Base-by-base conservation (phyloP, 2,888 invertebrate species). In the Drosophila pseudotakahashii region DNA sequence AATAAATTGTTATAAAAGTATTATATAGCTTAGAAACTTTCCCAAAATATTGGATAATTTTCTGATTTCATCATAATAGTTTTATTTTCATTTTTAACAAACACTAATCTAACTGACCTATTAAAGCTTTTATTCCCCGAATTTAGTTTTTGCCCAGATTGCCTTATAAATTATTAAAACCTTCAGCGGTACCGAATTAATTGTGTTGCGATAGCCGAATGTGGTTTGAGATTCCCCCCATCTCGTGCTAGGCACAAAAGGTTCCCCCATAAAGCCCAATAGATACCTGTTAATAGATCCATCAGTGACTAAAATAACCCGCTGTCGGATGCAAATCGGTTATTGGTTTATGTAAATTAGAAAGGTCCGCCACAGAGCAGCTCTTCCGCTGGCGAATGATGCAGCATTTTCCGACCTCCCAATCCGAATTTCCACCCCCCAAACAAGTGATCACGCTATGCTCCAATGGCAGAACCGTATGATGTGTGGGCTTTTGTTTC, bases 371-470 rank as follows among this genome's bases (percentile, higher is more conserved):
- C 41, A 10, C 7, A 30, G 19, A 14, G 36, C 14, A 32, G 11
- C 13, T 69, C 45, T 34, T 45, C 53, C 62, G 58, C 39, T n/a
- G 54, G 5, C 30, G 48, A 44, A 64, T 80, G 81, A 81, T 72
- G 52, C 13, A 10, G 81, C 79, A 60, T 23, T 61, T 84, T 55
- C 19, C 48, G 9, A 42, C 11, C 11, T 32, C 36, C 14, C 11
- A 19, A 19, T 13, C 39, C 19, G 6, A 14, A 55, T 14, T 11
- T 19, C 30, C 39, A 10, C 10, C 63, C 63, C 19, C 32, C 39
- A 14, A 44, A 6, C 37, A 11, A 19, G 10, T 6, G 37, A 67
- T 67, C 66, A 67, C 67, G 66, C 66, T 48, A 67, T 67, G 48
- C 53, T 67, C 54, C 44, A 14, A 30, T 53, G 47, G 13, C 37